phyloP scores from a whole-genome alignment of 1,140 invertebrate genomes.

The Cotesia typhae region DNA sequence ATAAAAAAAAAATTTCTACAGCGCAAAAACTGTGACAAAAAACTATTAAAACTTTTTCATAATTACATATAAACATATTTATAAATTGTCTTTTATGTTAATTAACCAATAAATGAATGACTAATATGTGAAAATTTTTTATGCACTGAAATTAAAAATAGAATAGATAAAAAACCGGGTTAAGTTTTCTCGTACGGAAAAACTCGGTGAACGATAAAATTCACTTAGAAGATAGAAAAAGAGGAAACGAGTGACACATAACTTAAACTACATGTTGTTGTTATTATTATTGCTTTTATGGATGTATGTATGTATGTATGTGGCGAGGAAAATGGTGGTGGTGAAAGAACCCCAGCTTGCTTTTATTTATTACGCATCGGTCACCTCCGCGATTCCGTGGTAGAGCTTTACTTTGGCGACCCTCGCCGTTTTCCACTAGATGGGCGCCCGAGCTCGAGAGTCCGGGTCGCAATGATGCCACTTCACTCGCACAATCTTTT shows the following conservation, averaged over 20 bases:
- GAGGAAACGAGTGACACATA: conserved; percentile 22
- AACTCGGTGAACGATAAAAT: conserved; percentile 32
- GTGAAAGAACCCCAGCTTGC: conserved; percentile 30
- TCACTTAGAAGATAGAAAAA: conserved; percentile 12
- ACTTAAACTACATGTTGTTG: not conserved
- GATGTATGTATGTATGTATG: not conserved
- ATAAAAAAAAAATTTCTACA: no score
- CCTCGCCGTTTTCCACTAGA: conserved; percentile 24
- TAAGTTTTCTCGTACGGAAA: conserved; percentile 31
- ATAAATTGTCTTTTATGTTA: no score
- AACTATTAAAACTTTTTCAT: no score
- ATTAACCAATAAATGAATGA: no score
- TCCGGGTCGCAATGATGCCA: not conserved
- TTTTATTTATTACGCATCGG: conserved; percentile 46
- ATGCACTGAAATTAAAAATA: conserved; percentile 22
- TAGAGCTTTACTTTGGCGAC: conserved; percentile 37
- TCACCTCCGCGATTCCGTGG: conserved; percentile 40
- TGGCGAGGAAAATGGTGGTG: not conserved
- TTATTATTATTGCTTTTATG: no score
- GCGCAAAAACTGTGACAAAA: no score
- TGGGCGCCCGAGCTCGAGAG: conserved; percentile 18
- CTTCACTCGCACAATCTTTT: conserved; percentile 32
- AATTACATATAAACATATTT: no score
- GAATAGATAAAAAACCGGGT: conserved; percentile 30
- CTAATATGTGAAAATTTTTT: no score